Evolutionary conservation across 2,797 vertebrate species (phyloP), one percentile per base, ranked within the genome.

Genomic region (Ceryle rudis): DNA sequence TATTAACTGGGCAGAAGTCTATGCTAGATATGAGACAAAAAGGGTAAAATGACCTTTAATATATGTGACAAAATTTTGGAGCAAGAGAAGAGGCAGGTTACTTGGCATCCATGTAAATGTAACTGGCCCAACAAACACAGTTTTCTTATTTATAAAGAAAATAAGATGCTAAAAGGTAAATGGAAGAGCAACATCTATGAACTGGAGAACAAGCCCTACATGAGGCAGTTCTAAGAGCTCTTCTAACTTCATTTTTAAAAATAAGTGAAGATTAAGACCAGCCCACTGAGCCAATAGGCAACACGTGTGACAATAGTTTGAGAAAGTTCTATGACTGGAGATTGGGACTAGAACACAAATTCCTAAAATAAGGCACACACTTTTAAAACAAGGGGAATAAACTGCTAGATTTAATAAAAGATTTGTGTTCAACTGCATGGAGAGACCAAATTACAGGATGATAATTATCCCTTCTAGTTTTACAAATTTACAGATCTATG

Each of bases 391-490:
- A 81, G 16, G 14, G 46, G 44, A 92, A 51, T 84, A 74, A 84
- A 86, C 11, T 3, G 4, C 31, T 35, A 2, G 15, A 60, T 33
- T 81, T 55, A 47, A 5, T 72, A 35, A 46, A 85, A 83, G 26
- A 72, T 46, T 51, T 74, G 35, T 46, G 49, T 81, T 93, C 62
- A 57, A 4, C 14, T 81, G 47, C 65, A 31, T 1, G 1, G 39
- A 81, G 77, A 88, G 52, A 93, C 28, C 25, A 52, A 89, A 89
- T 86, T 86, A 90, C 42, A 90, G 62, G 22, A 85, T 42, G 14
- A 25, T 93, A 82, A 93, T 90, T 81, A 86, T 70, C 26, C 44
- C 67, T 88, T 82, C 78, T 86, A 72, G 61, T 90, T 79, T 67
- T 84, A 85, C 60, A 94, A 90, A 92, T 86, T 65, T 64, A 46